Evolutionary conservation across 2,888 invertebrate genomes (phyloP).

Genomic region (Trichogramma evanescens): DNA sequence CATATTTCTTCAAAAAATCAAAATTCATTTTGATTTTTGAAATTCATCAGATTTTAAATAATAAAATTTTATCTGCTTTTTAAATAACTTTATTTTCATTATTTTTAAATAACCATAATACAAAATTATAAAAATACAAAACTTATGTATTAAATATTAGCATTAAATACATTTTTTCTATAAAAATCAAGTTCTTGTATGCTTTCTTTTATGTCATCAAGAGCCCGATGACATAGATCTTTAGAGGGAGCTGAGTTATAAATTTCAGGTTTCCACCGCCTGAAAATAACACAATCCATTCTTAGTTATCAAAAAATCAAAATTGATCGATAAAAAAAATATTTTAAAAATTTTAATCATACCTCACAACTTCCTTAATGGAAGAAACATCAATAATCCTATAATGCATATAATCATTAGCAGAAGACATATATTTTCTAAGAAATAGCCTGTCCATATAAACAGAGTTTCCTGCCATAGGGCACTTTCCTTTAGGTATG

Average conservation of each 20-base stretch:
- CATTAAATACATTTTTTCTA: conserved; percentile 42
- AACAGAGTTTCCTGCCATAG: conserved; percentile 81
- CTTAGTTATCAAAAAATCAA: background rate
- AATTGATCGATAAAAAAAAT: background rate
- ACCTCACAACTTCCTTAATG: conserved; percentile 70
- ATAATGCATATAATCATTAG: conserved; percentile 79
- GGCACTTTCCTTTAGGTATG: conserved; percentile 55
- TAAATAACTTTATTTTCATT: no score
- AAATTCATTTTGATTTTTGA: no score
- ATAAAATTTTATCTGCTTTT: no score
- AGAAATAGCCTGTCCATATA: conserved; percentile 82
- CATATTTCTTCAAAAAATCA: no score
- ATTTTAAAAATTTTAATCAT: conserved; percentile 21
- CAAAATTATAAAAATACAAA: background rate
- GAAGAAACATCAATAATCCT: conserved; percentile 88
- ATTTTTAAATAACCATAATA: no score
- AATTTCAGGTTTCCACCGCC: conserved; percentile 67
- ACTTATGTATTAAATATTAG: background rate
- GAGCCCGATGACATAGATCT: conserved; percentile 61
- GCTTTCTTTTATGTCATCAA: conserved; percentile 82
- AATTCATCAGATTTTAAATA: no score
- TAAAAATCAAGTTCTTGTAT: conserved; percentile 78
- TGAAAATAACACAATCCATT: conserved; percentile 38
- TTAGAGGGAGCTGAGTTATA: conserved; percentile 58
- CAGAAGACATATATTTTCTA: conserved; percentile 70